Evolutionary conservation across 2,888 invertebrate species (phyloP).

Genomic region (Nymphalis c-album): DNA sequence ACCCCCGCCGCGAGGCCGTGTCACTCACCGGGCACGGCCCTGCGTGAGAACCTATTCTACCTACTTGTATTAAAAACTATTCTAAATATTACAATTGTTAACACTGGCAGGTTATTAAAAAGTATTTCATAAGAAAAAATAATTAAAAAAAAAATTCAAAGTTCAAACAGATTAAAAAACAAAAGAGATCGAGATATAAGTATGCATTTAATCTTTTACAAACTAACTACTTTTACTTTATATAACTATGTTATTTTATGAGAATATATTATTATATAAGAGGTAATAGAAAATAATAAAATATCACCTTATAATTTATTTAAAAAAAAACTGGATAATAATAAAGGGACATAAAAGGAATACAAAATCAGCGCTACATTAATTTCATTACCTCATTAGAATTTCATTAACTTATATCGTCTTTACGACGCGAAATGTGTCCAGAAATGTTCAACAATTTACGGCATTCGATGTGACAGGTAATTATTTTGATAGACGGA

Average conservation of each 20-base stretch:
- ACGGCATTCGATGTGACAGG: slow-evolving; percentile 18
- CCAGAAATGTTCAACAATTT: slow-evolving; percentile 22
- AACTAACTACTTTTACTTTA: too few relatives aligned
- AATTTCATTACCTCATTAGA: slow-evolving; percentile 39
- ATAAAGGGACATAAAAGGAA: slow-evolving; percentile 14
- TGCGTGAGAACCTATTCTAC: slow-evolving; percentile 43
- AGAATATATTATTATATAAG: too few relatives aligned
- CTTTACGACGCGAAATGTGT: slow-evolving; percentile 26
- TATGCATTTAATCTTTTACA: background rate
- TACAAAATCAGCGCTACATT: slow-evolving; percentile 19
- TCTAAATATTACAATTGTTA: slow-evolving; percentile 16
- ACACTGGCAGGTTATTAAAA: slow-evolving; percentile 9
- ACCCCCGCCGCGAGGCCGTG: slow-evolving; percentile 65
- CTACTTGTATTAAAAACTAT: slow-evolving; percentile 23
- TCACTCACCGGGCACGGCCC: slow-evolving; percentile 69
- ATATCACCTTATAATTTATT: too few relatives aligned
- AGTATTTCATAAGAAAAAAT: background rate
- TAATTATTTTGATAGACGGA: slow-evolving; percentile 27
- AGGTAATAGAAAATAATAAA: background rate
- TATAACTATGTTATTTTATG: too few relatives aligned
- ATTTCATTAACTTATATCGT: slow-evolving; percentile 31
- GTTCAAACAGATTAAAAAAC: background rate
- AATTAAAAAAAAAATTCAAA: background rate
- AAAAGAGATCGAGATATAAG: background rate
- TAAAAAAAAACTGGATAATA: too few relatives aligned